A percentile compares a stretch with the other conserved stretches of the same genome.
These are phyloP conservation scores for Eueides isabella DNA, from an alignment of 1,140 invertebrate genomes.

Conservation along the genomic window DNA sequence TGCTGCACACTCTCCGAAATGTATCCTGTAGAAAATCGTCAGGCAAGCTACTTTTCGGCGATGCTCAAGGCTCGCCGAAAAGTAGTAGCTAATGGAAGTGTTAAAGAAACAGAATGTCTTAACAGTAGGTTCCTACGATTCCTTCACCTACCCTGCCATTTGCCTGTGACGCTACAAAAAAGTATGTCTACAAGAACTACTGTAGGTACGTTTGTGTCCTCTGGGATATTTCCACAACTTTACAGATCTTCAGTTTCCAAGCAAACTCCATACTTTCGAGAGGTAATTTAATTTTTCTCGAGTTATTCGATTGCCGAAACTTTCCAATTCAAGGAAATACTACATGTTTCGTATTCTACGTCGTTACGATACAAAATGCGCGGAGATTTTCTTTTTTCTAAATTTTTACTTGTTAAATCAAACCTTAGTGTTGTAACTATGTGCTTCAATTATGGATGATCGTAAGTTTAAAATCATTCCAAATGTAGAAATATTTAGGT, in stretches of 20 bases:
- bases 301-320: conserved; percentile 9
- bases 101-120: not conserved
- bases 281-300: conserved; percentile 21
- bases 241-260: not conserved
- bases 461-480: not conserved
- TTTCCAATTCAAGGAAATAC: conserved; percentile 6
- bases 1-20: too few relatives aligned
- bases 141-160: not conserved
- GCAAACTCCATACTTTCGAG: conserved; percentile 6
- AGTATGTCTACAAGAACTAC: not conserved
- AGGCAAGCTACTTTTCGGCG: too few relatives aligned
- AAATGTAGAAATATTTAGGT: too few relatives aligned
- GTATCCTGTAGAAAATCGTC: too few relatives aligned
- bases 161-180: not conserved
- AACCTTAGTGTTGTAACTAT: too few relatives aligned
- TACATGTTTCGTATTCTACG: not conserved
- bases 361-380: not conserved
- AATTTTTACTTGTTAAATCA: not conserved
- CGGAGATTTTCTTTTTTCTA: not conserved
- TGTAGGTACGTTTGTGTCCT: not conserved
- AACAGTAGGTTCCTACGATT: not conserved
- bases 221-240: not conserved
- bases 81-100: too few relatives aligned
- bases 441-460: too few relatives aligned
- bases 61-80: too few relatives aligned